Base-by-base conservation (phyloP, 1,140 invertebrate genomes). In the Nasonia vitripennis region DNA sequence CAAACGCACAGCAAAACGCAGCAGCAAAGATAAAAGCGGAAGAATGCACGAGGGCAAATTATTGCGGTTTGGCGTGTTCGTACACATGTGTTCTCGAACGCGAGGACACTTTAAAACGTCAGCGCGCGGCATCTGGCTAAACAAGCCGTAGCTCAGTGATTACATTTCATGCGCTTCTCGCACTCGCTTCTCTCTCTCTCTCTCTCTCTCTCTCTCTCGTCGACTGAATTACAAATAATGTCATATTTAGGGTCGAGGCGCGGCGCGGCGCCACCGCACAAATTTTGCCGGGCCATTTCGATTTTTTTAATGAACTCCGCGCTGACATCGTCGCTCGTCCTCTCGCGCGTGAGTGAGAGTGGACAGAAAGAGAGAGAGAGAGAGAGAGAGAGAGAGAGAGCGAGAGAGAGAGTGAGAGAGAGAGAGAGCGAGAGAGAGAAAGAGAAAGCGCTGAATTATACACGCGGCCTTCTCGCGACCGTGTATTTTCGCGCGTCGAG, bases 111-210 rank as follows among this genome's bases (percentile, higher is more conserved):
- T 78, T 70, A 27, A 62, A 84, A 71, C 75, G 67, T 84, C 41
- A 45, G 12, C 74, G 68, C 51, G 75, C 23, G 45, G 17, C 83
- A 84, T 78, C 55, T 84, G 83, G 83, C 75, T 78, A 84, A 78
- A 84, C 83, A 84, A 84, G 75, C 67, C 23, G 62, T 78, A 71
- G 83, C 41, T 62, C 75, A 51, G 37, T 51, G 41, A 78, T 84
- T 78, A 78, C 17, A 51, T 78, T 83, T 68, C 82, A 75, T 75
- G 20, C 31, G 41, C 41, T 75, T n/a, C 70, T 31, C 68, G 27
- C 23, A 7, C 1, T 74, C n/a, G 5, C n/a, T 27, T 27, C 27
- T 27, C 27, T 27, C 1, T 27, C 27, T 27, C 27, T 27, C 27
- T 27, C 27, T 27, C 27, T 27, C 27, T 27, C 27, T 27, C 27